phyloP scores from a whole-genome alignment of 2,797 vertebrate species.

The Takifugu ocellatus region DNA sequence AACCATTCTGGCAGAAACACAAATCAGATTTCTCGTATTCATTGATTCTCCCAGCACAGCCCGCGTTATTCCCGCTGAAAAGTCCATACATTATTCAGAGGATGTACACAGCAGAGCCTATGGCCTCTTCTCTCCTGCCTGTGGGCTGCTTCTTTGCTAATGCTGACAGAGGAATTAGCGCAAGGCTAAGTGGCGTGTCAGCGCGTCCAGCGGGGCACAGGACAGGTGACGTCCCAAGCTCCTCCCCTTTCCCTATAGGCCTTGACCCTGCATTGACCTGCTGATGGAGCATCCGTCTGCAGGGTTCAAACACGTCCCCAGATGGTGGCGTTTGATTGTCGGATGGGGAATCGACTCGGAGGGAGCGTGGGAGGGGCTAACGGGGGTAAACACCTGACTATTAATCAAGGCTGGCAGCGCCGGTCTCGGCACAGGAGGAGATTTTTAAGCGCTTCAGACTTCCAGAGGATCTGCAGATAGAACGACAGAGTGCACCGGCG shows the following conservation, averaged over 20 bases:
- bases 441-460: too few species aligned
- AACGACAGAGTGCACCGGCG: too few species aligned
- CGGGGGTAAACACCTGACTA: constrained; percentile 60
- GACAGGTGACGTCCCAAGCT: constrained; percentile 52
- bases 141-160: constrained; percentile 53
- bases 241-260: constrained; percentile 33
- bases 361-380: constrained; percentile 50
- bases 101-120: constrained; percentile 26
- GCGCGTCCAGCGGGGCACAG: constrained; percentile 34
- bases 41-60: constrained; percentile 30
- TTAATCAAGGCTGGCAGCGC: constrained; percentile 66
- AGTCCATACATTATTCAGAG: constrained; percentile 57
- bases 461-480: too few species aligned
- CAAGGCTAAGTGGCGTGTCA: constrained; percentile 69
- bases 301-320: constrained; percentile 31
- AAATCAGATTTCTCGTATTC: constrained; percentile 37
- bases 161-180: constrained; percentile 58
- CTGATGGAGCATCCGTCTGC: constrained; percentile 36
- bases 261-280: constrained; percentile 57
- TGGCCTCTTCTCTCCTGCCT: constrained; percentile 42
- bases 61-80: constrained; percentile 36
- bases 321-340: constrained; percentile 53
- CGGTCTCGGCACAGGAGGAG: constrained; percentile 13
- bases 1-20: constrained; percentile 26
- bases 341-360: constrained; percentile 22